Evolutionary conservation across 2,888 invertebrate genomes (phyloP).

Genomic region (Pegoplata infirma): DNA sequence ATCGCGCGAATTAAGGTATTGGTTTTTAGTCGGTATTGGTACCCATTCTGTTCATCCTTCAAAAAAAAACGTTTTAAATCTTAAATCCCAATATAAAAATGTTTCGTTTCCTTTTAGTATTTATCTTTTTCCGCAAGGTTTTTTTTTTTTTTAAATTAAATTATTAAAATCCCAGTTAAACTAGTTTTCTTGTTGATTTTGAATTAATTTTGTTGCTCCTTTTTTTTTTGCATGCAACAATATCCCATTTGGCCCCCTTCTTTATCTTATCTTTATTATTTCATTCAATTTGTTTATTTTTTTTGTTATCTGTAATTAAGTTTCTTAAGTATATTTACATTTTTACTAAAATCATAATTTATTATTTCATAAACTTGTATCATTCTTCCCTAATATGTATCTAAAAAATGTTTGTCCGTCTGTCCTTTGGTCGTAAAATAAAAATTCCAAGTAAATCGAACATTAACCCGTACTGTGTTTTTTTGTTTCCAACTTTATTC

Average conservation of each 20-base stretch:
- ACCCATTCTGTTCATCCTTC: too few species aligned
- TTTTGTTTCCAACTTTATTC: too few species aligned
- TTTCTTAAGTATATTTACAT: conserved; percentile 21
- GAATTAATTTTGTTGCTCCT: background rate
- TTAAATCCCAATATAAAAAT: too few species aligned
- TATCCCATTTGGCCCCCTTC: background rate
- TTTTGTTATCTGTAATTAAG: conserved; percentile 24
- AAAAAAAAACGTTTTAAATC: too few species aligned
- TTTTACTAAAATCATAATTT: conserved; percentile 26
- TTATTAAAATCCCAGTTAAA: too few species aligned
- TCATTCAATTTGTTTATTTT: conserved; percentile 10
- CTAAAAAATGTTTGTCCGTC: background rate
- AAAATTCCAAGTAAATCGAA: conserved; percentile 54
- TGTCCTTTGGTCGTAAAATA: conserved; percentile 4
- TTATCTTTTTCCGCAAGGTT: too few species aligned
- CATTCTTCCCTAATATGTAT: conserved; percentile 26
- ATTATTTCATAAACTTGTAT: conserved; percentile 36
- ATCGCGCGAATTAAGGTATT: too few species aligned
- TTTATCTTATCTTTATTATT: conserved; percentile 15
- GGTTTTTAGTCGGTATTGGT: too few species aligned
- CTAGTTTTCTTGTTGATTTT: background rate
- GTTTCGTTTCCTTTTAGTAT: too few species aligned
- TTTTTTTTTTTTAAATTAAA: too few species aligned
- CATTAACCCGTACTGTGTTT: conserved; percentile 51
- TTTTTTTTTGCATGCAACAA: background rate